phyloP scores from a whole-genome alignment of 1,140 invertebrate species.

The Calliphora vicina region DNA sequence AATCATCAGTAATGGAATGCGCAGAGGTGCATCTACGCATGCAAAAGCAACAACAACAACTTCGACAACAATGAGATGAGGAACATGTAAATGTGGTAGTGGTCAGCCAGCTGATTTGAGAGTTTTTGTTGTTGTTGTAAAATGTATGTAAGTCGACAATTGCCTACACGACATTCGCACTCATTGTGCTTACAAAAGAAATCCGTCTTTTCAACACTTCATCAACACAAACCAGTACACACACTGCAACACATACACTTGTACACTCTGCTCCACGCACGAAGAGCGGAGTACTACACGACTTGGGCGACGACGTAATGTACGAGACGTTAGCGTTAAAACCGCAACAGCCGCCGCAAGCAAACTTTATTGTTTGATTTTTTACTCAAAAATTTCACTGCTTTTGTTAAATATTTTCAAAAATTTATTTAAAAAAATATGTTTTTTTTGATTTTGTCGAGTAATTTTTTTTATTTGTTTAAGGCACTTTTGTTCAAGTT shows the following conservation, averaged over 20 bases:
- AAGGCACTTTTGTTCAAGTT: not conserved
- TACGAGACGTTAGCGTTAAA: not conserved
- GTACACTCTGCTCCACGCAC: not conserved
- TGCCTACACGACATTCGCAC: slow-evolving; percentile 33
- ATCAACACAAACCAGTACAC: slow-evolving; percentile 8
- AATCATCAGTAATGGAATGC: slow-evolving; percentile 28
- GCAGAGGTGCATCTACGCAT: slow-evolving; percentile 20
- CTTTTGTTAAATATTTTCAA: too few species aligned
- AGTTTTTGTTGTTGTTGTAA: slow-evolving; percentile 19
- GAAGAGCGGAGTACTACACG: not conserved
- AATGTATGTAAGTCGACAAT: slow-evolving; percentile 16
- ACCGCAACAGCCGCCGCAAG: not conserved
- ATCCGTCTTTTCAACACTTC: slow-evolving; percentile 29
- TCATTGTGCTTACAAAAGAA: slow-evolving; percentile 26
- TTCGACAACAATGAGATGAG: not conserved
- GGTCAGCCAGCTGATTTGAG: slow-evolving; percentile 29
- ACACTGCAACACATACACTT: not conserved
- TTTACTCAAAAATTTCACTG: too few species aligned
- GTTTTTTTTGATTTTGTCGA: not conserved
- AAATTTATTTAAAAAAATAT: not conserved
- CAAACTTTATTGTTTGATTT: not conserved
- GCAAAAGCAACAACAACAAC: not conserved
- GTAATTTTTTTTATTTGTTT: not conserved
- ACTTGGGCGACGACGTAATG: not conserved
- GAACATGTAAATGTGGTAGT: not conserved